Evolutionary conservation across 2,797 vertebrate genomes (phyloP), one percentile per base, ranked within the genome.

Genomic region (Propithecus deckenii): DNA sequence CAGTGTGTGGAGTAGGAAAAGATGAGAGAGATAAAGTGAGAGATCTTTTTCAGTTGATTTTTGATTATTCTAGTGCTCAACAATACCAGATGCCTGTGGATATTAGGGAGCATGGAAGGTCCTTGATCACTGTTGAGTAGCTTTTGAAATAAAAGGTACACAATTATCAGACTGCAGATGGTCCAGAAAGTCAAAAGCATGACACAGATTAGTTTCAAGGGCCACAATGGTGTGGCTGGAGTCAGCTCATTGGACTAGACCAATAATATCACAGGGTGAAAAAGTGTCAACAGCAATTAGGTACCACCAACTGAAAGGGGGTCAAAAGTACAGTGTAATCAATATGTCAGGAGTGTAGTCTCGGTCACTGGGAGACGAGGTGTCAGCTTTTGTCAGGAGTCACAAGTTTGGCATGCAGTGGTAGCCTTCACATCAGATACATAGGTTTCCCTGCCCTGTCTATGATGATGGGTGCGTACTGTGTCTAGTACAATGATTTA

Each of bases 141-240:
- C 46, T 85, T 95, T 91, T 86, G 48, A 28, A 93, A 78, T 61
- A 85, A 74, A 90, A 94, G 46, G 25, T 72, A 67, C 17, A 93
- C 41, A 5, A 71, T 13, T 89, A 14, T 76, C 52, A 72, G 81
- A 78, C 14, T 35, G 9, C 78, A 67, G 46, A 83, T 79, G 61
- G 23, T 41, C 50, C 72, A 91, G 86, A 83, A 95, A 79, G 55
- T 65, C 46, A 75, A 95, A 92, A 78, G 69, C 32, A 35, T 65
- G 55, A 65, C 30, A 76, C n/a, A 95, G 28, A 75, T 86, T 85
- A 38, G 18, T 65, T 89, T 86, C 43, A 83, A 78, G 74, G 50
- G 50, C 18, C 25, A 69, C 48, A 83, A 2, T 32, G 20, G 35
- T 81, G 12, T 88, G 61, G 23, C 35, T 69, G 30, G 41, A 83